phyloP scores from a whole-genome alignment of 2,797 vertebrate genomes.

The Odontamblyopus lacepedii region DNA sequence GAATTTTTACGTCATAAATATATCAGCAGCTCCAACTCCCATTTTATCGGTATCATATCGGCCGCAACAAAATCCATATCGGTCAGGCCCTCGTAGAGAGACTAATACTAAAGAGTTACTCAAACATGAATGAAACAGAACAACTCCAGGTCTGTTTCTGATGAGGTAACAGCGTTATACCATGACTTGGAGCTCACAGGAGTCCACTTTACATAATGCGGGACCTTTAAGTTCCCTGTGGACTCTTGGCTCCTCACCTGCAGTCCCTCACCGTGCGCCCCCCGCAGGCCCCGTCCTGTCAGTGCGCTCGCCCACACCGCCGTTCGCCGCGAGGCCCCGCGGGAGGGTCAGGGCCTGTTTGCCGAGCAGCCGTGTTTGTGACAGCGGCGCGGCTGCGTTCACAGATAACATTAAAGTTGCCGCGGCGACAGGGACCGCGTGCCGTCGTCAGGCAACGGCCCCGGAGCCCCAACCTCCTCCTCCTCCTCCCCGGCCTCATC shows the following conservation, averaged over 20 bases:
- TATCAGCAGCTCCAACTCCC: too few species aligned
- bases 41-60: too few species aligned
- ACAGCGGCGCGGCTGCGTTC: constrained; percentile 71
- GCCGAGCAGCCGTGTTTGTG: constrained; percentile 52
- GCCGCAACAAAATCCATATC: too few species aligned
- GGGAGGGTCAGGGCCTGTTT: constrained; percentile 58
- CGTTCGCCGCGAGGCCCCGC: constrained; percentile 18
- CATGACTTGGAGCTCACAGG: too few species aligned
- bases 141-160: too few species aligned
- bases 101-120: too few species aligned
- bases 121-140: too few species aligned
- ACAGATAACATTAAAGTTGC: constrained; percentile 74
- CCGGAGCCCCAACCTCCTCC: constrained; percentile 60
- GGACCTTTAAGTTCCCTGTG: constrained; percentile 8
- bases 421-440: constrained; percentile 41
- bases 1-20: too few species aligned
- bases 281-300: constrained; percentile 14
- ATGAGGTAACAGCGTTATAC: too few species aligned
- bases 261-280: constrained; percentile 10
- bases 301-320: constrained; percentile 41
- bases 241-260: constrained; percentile 5
- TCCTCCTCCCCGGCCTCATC: constrained; percentile 71
- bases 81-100: too few species aligned
- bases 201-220: too few species aligned
- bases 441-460: constrained; percentile 73